Evolutionary conservation across 2,888 invertebrate genomes (phyloP).

Genomic region (Chymomyza amoena): DNA sequence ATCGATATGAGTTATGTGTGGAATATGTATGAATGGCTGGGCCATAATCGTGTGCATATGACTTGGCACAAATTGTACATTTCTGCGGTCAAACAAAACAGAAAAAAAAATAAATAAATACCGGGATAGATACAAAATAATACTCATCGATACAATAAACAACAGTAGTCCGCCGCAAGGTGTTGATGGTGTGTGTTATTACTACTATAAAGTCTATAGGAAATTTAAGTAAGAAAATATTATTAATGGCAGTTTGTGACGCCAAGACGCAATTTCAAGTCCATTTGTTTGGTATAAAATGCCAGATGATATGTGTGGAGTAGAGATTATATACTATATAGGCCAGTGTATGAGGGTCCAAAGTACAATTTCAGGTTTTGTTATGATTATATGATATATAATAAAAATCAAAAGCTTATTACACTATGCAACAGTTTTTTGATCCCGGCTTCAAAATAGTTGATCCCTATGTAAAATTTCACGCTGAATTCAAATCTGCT

Average conservation of each 20-base stretch:
- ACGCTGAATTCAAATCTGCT: no score
- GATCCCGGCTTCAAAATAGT: no score
- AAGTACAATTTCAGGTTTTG: not conserved
- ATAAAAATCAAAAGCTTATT: not conserved
- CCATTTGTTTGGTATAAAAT: not conserved
- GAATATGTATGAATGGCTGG: conserved; percentile 1
- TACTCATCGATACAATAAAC: not conserved
- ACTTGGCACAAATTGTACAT: conserved; percentile 29
- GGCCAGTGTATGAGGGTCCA: not conserved
- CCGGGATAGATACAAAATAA: not conserved
- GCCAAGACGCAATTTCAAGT: not conserved
- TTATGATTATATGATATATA: no score
- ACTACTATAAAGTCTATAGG: not conserved
- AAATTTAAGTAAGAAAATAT: not conserved
- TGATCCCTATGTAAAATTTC: no score
- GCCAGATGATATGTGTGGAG: not conserved
- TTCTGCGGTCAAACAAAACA: not conserved
- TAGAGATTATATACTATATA: not conserved
- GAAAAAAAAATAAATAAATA: not conserved
- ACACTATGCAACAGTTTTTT: no score
- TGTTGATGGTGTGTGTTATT: conserved; percentile 29
- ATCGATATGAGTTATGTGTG: not conserved
- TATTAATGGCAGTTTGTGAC: not conserved
- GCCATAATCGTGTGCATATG: conserved; percentile 23
- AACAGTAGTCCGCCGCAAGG: conserved; percentile 32